A percentile compares a stretch with the other conserved stretches of the same genome.
Evolutionary conservation across 2,113 vertebrate genomes (phyloP).

Genomic region (human): DNA sequence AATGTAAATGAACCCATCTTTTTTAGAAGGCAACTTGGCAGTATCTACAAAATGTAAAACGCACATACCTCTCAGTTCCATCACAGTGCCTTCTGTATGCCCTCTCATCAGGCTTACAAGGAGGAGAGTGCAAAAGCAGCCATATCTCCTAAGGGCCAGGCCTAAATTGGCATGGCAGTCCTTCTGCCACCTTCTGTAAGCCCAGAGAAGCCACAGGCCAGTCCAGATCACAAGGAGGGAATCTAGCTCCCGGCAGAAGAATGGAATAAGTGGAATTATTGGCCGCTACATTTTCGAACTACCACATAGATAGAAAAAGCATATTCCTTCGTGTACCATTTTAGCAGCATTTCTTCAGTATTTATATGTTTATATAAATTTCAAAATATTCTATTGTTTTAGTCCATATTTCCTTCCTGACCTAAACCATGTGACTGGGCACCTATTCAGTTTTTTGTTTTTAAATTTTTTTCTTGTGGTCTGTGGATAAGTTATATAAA

Average conservation of each 20-base stretch:
- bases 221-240: not conserved
- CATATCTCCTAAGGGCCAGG: not conserved
- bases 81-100: rapidly evolving
- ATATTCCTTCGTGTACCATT: not conserved
- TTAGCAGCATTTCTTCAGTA: not conserved
- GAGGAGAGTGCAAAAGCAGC: not conserved
- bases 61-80: not conserved
- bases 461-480: not conserved
- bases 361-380: not conserved
- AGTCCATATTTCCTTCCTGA: not conserved
- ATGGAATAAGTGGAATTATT: not conserved
- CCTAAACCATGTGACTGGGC: not conserved
- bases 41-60: not conserved
- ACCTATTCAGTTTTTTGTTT: not conserved
- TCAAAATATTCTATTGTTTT: not conserved
- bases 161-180: not conserved
- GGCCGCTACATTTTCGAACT: not conserved
- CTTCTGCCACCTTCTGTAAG: not conserved
- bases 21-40: not conserved
- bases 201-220: not conserved
- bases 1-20: not conserved
- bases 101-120: not conserved
- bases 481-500: not conserved
- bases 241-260: not conserved
- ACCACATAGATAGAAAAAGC: not conserved